Base-by-base conservation (phyloP, 2,113 vertebrate species). In the Hypanus sabinus region DNA sequence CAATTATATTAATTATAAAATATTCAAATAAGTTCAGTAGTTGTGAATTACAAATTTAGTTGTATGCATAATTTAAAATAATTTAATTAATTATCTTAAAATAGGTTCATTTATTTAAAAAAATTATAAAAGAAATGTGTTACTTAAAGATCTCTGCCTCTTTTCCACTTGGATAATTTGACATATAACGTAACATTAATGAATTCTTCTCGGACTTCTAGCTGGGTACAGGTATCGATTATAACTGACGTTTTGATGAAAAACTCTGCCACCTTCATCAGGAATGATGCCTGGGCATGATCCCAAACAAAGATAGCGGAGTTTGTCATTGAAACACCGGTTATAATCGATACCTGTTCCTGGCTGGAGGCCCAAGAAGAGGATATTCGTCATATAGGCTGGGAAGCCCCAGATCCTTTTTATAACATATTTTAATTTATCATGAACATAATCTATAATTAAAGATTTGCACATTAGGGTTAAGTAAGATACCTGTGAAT, bases 401-500 rank as follows among this genome's bases (percentile, higher is more conserved):
- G 2, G 46, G 46, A 46, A 46, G 1, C 46, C 2, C 46, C 4
- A 46, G 46, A 46, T 46, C 46, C 46, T 46, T 46, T 46, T 46
- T 46, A 46, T 46, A 46, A 46, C 9, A 38, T 24, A 33, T 22
- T 92, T 92, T 7, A 92, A 71, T 92, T 92, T 92, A 92, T 38
- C 65, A 71, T 3, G 3, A 92, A 9, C 36, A 71, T 38, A 36
- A 92, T 68, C 36, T 71, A 5, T 38, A 92, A 71, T 92, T 71
- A 92, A 68, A 73, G 20, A 8, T 27, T 71, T 24, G 70, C 90
- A 71, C 71, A 92, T 92, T 14, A 46, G 68, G 38, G 36, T 92
- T 92, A 36, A 20, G 33, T 9, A 46, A 92, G 22, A 36, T 22
- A 92, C 71, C 38, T 92, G 18, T 92, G 90, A 92, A 92, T 92